A percentile compares a stretch with the other conserved stretches of the same genome.
Conservation (phyloP, 1,140 invertebrate species). For the Achatina immaculata region DNA sequence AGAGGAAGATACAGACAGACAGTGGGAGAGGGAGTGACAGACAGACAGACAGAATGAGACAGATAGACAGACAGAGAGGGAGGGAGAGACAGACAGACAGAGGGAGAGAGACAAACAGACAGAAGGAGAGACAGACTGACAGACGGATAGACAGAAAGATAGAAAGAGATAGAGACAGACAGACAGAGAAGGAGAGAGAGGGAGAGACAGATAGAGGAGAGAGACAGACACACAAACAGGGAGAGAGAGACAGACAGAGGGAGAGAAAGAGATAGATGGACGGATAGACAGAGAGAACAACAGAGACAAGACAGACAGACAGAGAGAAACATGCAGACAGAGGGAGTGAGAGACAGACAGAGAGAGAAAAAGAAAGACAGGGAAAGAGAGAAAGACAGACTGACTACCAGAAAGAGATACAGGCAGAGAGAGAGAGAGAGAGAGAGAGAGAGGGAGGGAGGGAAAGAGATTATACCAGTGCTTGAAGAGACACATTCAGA, state of each 20-base stretch:
- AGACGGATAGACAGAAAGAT: neutral
- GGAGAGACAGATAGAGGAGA: neutral
- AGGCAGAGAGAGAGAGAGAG: conserved; percentile 6
- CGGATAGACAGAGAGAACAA: neutral
- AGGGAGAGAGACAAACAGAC: neutral
- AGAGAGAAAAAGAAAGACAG: neutral
- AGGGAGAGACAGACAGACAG: neutral
- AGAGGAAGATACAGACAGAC: no score
- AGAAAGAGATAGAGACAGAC: neutral
- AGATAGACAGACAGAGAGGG: neutral
- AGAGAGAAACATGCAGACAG: neutral
- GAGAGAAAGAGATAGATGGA: neutral
- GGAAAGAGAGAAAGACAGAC: neutral
- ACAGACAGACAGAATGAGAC: no score
- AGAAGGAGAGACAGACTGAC: no score
- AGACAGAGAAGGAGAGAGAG: neutral
- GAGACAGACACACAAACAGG: neutral
- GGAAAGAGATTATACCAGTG: no score
- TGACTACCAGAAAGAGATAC: neutral
- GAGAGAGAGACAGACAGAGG: neutral
- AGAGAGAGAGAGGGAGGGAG: conserved; percentile 14
- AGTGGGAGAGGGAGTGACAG: no score
- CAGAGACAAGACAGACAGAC: neutral
- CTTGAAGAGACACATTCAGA: no score
- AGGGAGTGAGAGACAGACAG: neutral